Evolutionary conservation across 2,797 vertebrate species (phyloP), one percentile per base, ranked within the genome.

Genomic region (Otolemur crassicaudatus): DNA sequence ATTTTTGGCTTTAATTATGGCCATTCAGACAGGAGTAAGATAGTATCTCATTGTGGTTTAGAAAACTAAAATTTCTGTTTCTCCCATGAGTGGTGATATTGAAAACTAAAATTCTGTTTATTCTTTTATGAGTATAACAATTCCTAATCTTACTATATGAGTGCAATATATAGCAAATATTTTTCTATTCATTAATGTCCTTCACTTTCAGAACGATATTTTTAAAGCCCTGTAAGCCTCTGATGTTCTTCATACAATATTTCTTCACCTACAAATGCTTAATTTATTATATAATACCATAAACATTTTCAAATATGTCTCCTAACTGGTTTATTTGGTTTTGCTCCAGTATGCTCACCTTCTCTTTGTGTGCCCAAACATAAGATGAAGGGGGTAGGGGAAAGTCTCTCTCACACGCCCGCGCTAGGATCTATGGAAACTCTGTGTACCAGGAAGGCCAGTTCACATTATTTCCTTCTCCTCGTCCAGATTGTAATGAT

Each of bases 401-500:
- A 49, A 23, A 27, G 34, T 22, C 17, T 95, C 12, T 25, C 70
- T 84, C 17, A 29, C 23, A 84, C 86, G 80, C 76, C 19, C 79
- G 43, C 27, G 80, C 37, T 80, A 14, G 93, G 77, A 7, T 73
- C 95, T 95, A 58, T 93, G 63, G 91, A 95, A 97, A 96, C 77
- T 84, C 73, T 93, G 40, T 61, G 37, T 27, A 58, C 40, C 27
- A 91, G 43, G n/a, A 31, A 87, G 13, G 11, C 9, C 91, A 91
- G 49, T 56, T 84, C 80, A 76, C 2, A 17, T 69, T 95, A 3
- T 53, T 80, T 90, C 43, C 95, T 97, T 92, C 61, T 67, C 94
- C 27, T 0, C 17, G 89, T 37, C 5, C 79, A 87, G 86, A 80
- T 96, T 73, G 56, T 65, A 89, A 97, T 92, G 97, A 97, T 61